phyloP scores from a whole-genome alignment of 2,888 invertebrate genomes.

The Steinernema hermaphroditum region DNA sequence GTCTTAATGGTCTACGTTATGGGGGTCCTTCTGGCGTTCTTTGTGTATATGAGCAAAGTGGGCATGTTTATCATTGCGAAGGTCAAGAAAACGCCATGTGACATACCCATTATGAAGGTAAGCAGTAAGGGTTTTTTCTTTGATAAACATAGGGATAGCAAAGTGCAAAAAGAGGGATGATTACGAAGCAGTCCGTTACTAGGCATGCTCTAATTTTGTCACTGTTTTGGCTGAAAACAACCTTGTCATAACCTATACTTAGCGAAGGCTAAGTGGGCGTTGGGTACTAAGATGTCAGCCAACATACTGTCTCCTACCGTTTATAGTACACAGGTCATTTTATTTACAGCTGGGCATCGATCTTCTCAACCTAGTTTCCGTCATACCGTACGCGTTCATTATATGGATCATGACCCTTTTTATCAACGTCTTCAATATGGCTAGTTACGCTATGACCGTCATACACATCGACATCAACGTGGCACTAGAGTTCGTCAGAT shows the following conservation, averaged over 20 bases:
- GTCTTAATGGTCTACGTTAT: not conserved
- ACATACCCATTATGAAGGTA: not conserved
- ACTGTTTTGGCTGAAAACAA: too few species aligned
- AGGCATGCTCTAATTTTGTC: too few species aligned
- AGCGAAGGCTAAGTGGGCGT: too few species aligned
- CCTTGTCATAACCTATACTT: too few species aligned
- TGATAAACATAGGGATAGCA: too few species aligned
- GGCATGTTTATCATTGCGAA: not conserved
- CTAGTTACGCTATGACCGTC: slow-evolving; percentile 7
- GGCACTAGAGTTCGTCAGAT: slow-evolving; percentile 19
- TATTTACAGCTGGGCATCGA: not conserved
- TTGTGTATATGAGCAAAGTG: not conserved
- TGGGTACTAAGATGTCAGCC: too few species aligned
- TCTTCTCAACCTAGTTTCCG: not conserved
- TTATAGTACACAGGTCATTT: too few species aligned
- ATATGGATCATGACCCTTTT: not conserved
- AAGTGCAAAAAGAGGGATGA: too few species aligned
- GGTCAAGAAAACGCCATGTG: not conserved
- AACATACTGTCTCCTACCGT: too few species aligned
- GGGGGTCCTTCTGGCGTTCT: not conserved
- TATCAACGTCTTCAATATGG: not conserved
- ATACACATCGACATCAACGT: slow-evolving; percentile 31
- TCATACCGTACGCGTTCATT: not conserved
- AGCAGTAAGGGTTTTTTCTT: too few species aligned
- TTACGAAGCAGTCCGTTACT: too few species aligned